Conservation (phyloP, 1,140 invertebrate species). For the Anthonomus grandis region DNA sequence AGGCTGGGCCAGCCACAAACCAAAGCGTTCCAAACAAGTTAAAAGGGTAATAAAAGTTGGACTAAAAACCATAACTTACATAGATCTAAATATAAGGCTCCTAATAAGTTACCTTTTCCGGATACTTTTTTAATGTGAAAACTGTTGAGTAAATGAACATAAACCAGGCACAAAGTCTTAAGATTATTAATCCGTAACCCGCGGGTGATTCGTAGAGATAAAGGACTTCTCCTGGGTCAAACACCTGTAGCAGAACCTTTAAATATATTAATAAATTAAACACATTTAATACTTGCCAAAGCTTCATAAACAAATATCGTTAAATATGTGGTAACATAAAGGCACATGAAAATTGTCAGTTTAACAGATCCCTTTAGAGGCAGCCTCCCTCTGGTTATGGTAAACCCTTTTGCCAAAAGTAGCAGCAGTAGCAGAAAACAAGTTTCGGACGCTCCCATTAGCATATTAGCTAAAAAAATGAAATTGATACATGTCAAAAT, state of each 20-base stretch:
- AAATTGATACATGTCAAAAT: no score
- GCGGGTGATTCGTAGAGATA: slow-evolving; percentile 88
- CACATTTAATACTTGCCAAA: slow-evolving; percentile 52
- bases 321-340: slow-evolving; percentile 67
- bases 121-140: slow-evolving; percentile 80
- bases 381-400: slow-evolving; percentile 79
- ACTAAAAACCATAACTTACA: slow-evolving; percentile 53
- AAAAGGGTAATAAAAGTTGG: slow-evolving; percentile 69
- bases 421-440: slow-evolving; percentile 75
- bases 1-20: slow-evolving; percentile 76
- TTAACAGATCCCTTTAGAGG: slow-evolving; percentile 66
- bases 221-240: slow-evolving; percentile 84
- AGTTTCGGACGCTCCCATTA: slow-evolving; percentile 69
- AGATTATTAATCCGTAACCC: slow-evolving; percentile 76
- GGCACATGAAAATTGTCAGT: slow-evolving; percentile 75
- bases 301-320: slow-evolving; percentile 76
- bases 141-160: slow-evolving; percentile 80
- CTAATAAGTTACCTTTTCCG: slow-evolving; percentile 62
- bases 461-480: slow-evolving; percentile 64
- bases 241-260: slow-evolving; percentile 58
- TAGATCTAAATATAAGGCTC: slow-evolving; percentile 15
- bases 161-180: slow-evolving; percentile 76
- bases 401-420: slow-evolving; percentile 85
- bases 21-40: slow-evolving; percentile 76
- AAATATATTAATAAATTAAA: neutral